phyloP scores from a whole-genome alignment of 2,888 invertebrate genomes.

The Shargacucullia verbasci region DNA sequence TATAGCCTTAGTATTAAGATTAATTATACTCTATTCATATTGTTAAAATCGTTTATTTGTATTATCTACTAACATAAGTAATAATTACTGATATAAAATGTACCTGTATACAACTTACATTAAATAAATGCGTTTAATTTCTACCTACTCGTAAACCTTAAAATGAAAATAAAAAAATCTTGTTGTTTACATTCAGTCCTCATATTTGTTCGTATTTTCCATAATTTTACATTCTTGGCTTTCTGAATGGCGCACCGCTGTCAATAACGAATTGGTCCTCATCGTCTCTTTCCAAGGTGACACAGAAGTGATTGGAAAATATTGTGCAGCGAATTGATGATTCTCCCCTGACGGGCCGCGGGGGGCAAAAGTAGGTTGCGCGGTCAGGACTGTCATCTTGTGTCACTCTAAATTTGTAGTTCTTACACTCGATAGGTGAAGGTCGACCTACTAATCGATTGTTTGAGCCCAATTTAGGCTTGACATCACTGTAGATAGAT shows the following conservation, averaged over 20 bases:
- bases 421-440: constrained; percentile 80
- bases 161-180: not conserved
- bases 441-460: constrained; percentile 36
- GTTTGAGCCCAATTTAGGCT: constrained; percentile 29
- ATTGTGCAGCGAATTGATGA: constrained; percentile 76
- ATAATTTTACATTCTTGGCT: constrained; percentile 64
- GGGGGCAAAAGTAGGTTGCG: constrained; percentile 82
- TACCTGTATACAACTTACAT: constrained; percentile 29
- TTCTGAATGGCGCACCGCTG: constrained; percentile 69
- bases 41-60: constrained; percentile 23
- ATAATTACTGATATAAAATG: constrained; percentile 14
- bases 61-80: constrained; percentile 4
- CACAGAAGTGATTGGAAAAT: constrained; percentile 83
- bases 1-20: not conserved
- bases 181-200: constrained; percentile 34
- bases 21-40: not conserved
- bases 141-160: not conserved
- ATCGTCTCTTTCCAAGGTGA: constrained; percentile 77
- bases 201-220: constrained; percentile 1
- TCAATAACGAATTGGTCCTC: constrained; percentile 76
- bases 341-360: constrained; percentile 73
- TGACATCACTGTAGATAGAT: constrained; percentile 39
- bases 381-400: constrained; percentile 71
- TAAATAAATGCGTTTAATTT: constrained; percentile 16
- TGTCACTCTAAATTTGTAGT: constrained; percentile 81